Conservation (phyloP, 2,888 invertebrate species). For the Lottia gigantea region DNA sequence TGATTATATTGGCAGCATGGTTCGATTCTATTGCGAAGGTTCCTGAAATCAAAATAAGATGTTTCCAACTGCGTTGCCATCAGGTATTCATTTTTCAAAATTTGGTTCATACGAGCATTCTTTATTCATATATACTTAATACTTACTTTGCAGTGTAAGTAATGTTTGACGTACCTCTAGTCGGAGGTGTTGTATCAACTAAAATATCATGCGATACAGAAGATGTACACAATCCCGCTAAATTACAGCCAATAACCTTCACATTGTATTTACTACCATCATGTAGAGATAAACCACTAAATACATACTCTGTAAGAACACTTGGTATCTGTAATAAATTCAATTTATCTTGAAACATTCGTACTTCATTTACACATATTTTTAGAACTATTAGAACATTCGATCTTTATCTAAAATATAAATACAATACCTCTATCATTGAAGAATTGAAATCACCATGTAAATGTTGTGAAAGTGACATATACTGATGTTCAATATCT, state of each 20-base stretch:
- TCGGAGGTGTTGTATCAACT: constrained; percentile 27
- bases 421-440: no score
- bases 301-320: not conserved
- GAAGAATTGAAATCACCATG: no score
- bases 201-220: constrained; percentile 21
- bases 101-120: no score
- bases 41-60: constrained; percentile 18
- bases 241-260: constrained; percentile 37
- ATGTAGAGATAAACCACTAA: constrained; percentile 21
- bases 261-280: constrained; percentile 38
- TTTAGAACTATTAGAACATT: no score
- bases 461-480: constrained; percentile 24
- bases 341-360: no score
- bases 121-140: no score
- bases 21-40: constrained; percentile 32
- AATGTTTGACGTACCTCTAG: constrained; percentile 17
- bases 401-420: no score
- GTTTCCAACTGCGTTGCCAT: no score
- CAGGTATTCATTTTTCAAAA: no score
- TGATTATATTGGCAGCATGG: constrained; percentile 2
- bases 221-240: constrained; percentile 35
- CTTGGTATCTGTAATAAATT: not conserved
- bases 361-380: no score
- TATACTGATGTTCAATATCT: constrained; percentile 19
- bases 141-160: no score